Conservation (phyloP, 2,113 vertebrate genomes). For the Psilopsiagon aurifrons region DNA sequence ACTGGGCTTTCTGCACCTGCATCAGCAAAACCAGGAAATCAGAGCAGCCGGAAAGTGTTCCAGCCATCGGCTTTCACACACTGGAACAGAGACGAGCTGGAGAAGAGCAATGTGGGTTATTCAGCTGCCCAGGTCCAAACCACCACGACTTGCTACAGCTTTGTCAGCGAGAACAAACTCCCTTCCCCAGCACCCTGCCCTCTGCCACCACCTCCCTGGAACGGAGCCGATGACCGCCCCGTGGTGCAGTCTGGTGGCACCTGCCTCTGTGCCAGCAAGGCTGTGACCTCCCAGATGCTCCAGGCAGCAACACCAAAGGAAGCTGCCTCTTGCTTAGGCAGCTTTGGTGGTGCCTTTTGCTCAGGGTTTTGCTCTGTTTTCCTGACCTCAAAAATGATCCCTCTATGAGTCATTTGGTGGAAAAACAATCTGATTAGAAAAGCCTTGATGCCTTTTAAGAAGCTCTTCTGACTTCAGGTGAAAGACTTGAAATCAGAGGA, state of each 20-base stretch:
- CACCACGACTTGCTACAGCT: neutral
- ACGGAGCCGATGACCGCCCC: rapidly evolving
- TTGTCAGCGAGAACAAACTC: neutral
- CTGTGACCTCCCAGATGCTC: rapidly evolving
- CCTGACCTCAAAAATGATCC: neutral
- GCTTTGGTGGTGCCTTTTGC: neutral
- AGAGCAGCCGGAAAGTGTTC: neutral
- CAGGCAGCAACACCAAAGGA: neutral
- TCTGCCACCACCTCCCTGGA: neutral
- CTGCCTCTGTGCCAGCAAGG: neutral
- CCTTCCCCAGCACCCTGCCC: neutral
- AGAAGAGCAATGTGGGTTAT: neutral
- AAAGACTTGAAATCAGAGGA: neutral
- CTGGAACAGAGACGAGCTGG: neutral
- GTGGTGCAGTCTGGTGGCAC: rapidly evolving
- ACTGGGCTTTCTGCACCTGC: neutral
- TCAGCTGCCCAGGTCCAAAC: neutral
- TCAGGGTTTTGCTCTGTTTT: neutral
- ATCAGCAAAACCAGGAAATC: neutral
- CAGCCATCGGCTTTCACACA: neutral
- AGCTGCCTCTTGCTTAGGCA: neutral
- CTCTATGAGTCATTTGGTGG: neutral
- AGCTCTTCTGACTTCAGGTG: neutral
- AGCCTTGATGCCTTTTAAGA: neutral
- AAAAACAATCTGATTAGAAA: neutral